phyloP scores from a whole-genome alignment of 92 coral and sea anemone genomes.

The Siderastrea radians region DNA sequence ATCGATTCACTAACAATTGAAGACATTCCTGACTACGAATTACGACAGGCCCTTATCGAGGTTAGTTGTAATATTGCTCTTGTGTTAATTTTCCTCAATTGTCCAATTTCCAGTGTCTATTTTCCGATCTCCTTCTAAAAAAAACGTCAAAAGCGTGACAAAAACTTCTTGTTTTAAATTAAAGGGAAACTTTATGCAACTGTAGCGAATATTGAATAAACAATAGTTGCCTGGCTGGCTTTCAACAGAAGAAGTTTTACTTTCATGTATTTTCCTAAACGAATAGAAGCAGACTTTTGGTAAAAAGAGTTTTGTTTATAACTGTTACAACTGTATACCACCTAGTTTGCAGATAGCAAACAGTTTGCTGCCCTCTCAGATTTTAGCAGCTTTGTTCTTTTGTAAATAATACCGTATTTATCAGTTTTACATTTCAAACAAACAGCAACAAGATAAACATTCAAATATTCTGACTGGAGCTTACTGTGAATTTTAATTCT shows the following conservation, averaged over 20 bases:
- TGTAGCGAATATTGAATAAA: neutral
- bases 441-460: too few species aligned
- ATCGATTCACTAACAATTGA: constrained; percentile 42
- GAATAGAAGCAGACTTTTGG: neutral
- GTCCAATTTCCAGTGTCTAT: neutral
- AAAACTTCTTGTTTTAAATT: neutral
- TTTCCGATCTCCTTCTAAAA: neutral
- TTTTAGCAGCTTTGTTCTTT: too few species aligned
- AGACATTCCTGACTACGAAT: constrained; percentile 53
- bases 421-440: too few species aligned
- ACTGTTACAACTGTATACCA: neutral
- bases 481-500: neutral
- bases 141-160: neutral
- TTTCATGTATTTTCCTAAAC: neutral
- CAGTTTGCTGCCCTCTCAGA: neutral
- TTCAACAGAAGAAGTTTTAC: neutral
- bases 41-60: constrained; percentile 30
- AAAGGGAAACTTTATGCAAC: neutral
- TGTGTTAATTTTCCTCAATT: neutral
- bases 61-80: neutral
- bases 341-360: too few species aligned
- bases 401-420: too few species aligned
- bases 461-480: neutral
- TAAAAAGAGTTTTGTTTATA: neutral
- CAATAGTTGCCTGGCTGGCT: neutral